Percentiles rank a stretch among this genome's conserved stretches.
Conservation (phyloP, 2,888 invertebrate genomes). For the Caenorhabditis sp. region DNA sequence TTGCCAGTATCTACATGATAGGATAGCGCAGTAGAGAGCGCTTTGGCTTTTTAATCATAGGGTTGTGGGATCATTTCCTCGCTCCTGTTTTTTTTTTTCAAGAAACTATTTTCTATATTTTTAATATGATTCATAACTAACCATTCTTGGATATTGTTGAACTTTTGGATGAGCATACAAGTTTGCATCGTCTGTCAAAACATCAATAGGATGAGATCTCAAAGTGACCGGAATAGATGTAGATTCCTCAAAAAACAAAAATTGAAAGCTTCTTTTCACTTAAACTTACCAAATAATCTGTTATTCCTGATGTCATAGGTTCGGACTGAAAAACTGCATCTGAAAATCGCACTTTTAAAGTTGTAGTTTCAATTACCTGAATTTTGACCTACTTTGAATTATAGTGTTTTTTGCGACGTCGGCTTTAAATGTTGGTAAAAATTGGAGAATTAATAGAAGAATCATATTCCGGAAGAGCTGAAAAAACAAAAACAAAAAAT, state of each 20-base stretch:
- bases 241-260: not conserved
- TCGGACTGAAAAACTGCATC: slow-evolving; percentile 15
- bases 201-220: not conserved
- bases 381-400: not conserved
- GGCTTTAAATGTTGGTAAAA: not conserved
- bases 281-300: not conserved
- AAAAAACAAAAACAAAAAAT: not conserved
- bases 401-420: not conserved
- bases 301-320: not conserved
- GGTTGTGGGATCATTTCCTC: too few relatives aligned
- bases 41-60: too few relatives aligned
- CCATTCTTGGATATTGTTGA: slow-evolving; percentile 26
- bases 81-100: too few relatives aligned
- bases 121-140: too few relatives aligned
- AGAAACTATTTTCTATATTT: too few relatives aligned
- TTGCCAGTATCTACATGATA: too few relatives aligned
- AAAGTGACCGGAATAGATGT: not conserved
- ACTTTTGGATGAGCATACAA: not conserved
- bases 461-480: not conserved
- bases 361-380: not conserved
- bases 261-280: not conserved
- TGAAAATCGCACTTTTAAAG: slow-evolving; percentile 5
- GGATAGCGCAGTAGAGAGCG: too few relatives aligned
- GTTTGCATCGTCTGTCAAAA: not conserved
- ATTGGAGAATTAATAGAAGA: not conserved